Base-by-base conservation (phyloP, 2,113 vertebrate species). In the Sturnira hondurensis region DNA sequence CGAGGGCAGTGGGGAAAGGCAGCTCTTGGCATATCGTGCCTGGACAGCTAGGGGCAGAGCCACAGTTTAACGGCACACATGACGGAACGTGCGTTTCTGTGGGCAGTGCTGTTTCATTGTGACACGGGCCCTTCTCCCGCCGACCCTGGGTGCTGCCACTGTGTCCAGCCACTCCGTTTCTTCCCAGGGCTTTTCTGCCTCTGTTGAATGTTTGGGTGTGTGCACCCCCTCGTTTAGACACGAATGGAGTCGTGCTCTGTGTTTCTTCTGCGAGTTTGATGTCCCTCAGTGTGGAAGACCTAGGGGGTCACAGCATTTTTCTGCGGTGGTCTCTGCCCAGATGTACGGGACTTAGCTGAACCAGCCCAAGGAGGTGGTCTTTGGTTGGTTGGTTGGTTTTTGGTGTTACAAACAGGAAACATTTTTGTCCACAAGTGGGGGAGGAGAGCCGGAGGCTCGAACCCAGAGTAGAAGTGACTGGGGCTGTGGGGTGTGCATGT, bases 271-370 rank as follows among this genome's bases (percentile, higher is more conserved):
- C 1, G 22, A 1, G 3, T 58, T 10, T 58, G 56, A 56, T 24
- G 56, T 24, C 56, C 56, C 22, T 24, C 22, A 9, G 56, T 58
- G 56, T 58, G 56, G 31, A 4, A 38, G 41, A 24, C 19, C 19
- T 10, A 0, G 0, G 1, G 43, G 7, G 4, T 65, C 5, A 5
- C 26, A 19, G 1, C 0, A 5, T 12, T 9, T 22, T 50, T 50
- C 4, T 15, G 20, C 36, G 26, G n/a, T 4, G 9, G 5, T 24
- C 22, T 36, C 3, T 3, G 11, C 15, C 6, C n/a, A 6, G 14
- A 1, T 13, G 17, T 31, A 14, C 14, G 11, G 5, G 33, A 12
- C 16, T 4, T 41, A 14, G 9, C 1, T 5, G 41, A 9, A 12
- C 31, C 58, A 1, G 36, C 71, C 43, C 11, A 9, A 1, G 14